phyloP scores from a whole-genome alignment of 2,797 vertebrate species.

The Gymnothorax javanicus region DNA sequence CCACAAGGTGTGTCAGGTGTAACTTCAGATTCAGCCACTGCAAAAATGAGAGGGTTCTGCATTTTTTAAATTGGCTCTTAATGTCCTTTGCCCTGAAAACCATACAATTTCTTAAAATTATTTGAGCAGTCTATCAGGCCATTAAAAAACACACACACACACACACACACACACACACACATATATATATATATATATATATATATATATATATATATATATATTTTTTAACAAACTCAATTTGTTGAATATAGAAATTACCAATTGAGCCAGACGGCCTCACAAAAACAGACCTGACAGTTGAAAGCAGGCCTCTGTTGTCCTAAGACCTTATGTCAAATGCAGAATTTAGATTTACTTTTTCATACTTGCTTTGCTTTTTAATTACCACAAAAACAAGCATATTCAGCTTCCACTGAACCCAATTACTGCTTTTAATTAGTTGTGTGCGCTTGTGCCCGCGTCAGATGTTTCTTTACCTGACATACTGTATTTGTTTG shows the following conservation, averaged over 20 bases:
- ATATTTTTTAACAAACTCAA: neutral
- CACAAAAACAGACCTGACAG: neutral
- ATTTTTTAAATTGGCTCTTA: neutral
- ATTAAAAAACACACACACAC: neutral
- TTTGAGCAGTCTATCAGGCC: neutral
- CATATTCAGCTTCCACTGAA: neutral
- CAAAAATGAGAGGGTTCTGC: neutral
- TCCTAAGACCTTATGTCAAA: neutral
- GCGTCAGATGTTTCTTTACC: neutral
- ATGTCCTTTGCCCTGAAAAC: neutral
- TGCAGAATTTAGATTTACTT: neutral
- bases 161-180: neutral
- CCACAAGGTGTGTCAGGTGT: too few species aligned
- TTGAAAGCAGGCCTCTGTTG: neutral
- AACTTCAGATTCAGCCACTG: neutral
- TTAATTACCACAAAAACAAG: neutral
- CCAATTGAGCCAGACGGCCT: neutral
- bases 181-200: neutral
- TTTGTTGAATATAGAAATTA: neutral
- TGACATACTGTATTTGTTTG: neutral
- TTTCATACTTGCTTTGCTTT: neutral
- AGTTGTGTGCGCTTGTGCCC: neutral
- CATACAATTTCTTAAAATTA: neutral
- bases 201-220: neutral
- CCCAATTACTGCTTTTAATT: constrained; percentile 19